These are phyloP conservation scores for Podiceps cristatus DNA, from an alignment of 2,113 vertebrate species.

Conservation along the genomic window DNA sequence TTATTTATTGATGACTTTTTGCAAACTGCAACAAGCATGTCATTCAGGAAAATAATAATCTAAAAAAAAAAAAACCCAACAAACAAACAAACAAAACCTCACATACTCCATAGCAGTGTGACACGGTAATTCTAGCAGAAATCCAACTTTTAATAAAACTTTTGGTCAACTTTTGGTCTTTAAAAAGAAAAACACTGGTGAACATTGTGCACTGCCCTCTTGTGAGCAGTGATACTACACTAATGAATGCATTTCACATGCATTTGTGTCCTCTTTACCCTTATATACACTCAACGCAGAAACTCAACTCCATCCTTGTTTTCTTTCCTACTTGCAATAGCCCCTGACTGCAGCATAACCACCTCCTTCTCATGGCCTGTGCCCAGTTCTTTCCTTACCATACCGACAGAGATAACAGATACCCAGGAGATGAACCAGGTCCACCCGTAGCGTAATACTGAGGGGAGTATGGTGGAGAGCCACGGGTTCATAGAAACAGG, in stretches of 20 bases:
- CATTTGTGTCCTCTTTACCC: not conserved
- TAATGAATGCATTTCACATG: not conserved
- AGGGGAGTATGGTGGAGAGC: not conserved
- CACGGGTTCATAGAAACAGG: not conserved
- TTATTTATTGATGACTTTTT: not conserved
- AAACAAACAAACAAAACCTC: not conserved
- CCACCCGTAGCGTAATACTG: not conserved
- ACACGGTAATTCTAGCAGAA: not conserved
- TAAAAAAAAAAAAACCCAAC: not conserved
- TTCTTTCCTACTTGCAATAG: not conserved
- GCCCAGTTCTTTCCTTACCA: not conserved
- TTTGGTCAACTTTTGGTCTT: not conserved
- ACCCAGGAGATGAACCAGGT: not conserved
- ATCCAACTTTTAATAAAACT: not conserved
- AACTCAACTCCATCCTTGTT: not conserved
- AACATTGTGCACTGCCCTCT: not conserved
- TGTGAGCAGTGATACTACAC: not conserved
- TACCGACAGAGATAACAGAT: not conserved
- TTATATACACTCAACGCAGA: not conserved
- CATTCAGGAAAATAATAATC: not conserved
- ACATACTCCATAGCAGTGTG: not conserved
- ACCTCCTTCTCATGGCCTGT: not conserved
- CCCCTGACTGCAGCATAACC: not conserved
- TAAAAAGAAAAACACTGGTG: not conserved
- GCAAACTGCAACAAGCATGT: not conserved